Evolutionary conservation across 1,140 invertebrate genomes (phyloP).

Genomic region (Platyscapa corneri): DNA sequence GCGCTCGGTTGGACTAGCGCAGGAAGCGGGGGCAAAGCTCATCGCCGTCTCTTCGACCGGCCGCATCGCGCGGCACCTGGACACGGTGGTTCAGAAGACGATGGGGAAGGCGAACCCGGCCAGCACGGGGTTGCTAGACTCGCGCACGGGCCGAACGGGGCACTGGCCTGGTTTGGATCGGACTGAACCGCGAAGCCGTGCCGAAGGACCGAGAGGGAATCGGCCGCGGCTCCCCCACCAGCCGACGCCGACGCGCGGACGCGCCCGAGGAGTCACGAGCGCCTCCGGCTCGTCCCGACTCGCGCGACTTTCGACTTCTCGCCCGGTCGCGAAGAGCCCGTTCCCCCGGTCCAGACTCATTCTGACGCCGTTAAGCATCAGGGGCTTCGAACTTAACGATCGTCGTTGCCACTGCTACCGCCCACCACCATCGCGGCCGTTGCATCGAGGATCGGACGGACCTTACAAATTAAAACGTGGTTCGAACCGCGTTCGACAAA

Average conservation of each 20-base stretch:
- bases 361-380: too few relatives aligned
- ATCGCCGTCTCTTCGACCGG: background rate
- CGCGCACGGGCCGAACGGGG: constrained; percentile 54
- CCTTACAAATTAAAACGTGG: too few relatives aligned
- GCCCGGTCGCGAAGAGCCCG: background rate
- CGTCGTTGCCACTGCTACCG: too few relatives aligned
- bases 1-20: background rate
- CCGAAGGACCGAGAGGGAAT: constrained; percentile 65
- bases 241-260: background rate
- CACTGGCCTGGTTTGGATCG: constrained; percentile 65
- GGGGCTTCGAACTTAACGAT: too few relatives aligned
- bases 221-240: constrained; percentile 46
- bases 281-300: background rate
- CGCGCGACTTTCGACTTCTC: background rate
- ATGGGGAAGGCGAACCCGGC: too few relatives aligned
- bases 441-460: too few relatives aligned
- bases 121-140: background rate
- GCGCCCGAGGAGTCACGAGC: background rate
- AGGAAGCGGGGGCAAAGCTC: background rate
- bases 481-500: too few relatives aligned
- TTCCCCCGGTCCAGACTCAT: constrained; percentile 1
- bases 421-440: too few relatives aligned
- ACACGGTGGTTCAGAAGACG: background rate
- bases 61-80: constrained; percentile 34
- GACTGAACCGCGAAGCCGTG: constrained; percentile 64